These are phyloP conservation scores for Anastatus disparis DNA, from an alignment of 1,140 invertebrate species.

Conservation along the genomic window DNA sequence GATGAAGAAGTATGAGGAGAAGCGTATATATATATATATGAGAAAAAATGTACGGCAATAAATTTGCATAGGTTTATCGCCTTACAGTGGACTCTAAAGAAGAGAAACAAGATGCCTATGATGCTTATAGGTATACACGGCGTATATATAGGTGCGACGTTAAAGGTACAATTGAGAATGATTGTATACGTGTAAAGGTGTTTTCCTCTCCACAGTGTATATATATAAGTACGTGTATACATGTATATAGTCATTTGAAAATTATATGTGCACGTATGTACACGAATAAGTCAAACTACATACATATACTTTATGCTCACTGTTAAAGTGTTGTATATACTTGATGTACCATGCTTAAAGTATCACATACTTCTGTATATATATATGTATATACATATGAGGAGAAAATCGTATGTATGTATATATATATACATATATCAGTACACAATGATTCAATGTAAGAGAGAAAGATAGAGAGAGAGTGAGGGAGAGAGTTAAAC, in stretches of 20 bases:
- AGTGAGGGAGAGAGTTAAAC: slow-evolving; percentile 3
- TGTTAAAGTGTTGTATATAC: too few species aligned
- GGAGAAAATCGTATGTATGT: background rate
- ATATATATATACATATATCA: background rate
- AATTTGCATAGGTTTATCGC: slow-evolving; percentile 38
- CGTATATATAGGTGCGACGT: slow-evolving; percentile 5
- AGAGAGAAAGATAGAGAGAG: slow-evolving; percentile 3
- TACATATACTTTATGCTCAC: too few species aligned
- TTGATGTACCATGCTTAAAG: too few species aligned
- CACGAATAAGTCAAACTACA: too few species aligned
- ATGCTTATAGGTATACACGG: too few species aligned
- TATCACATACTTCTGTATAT: too few species aligned
- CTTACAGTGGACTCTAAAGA: background rate
- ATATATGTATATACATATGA: background rate
- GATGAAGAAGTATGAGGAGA: slow-evolving; percentile 16
- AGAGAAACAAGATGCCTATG: slow-evolving; percentile 21
- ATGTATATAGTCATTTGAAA: too few species aligned
- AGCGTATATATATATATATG: too few species aligned
- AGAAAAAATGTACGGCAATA: slow-evolving; percentile 42
- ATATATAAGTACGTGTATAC: too few species aligned
- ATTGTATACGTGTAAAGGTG: too few species aligned
- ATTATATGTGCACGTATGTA: background rate
- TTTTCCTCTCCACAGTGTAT: too few species aligned
- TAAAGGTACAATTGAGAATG: too few species aligned
- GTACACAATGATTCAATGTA: background rate